phyloP scores from a whole-genome alignment of 2,113 vertebrate genomes.

The Romanogobio albipinnatus region DNA sequence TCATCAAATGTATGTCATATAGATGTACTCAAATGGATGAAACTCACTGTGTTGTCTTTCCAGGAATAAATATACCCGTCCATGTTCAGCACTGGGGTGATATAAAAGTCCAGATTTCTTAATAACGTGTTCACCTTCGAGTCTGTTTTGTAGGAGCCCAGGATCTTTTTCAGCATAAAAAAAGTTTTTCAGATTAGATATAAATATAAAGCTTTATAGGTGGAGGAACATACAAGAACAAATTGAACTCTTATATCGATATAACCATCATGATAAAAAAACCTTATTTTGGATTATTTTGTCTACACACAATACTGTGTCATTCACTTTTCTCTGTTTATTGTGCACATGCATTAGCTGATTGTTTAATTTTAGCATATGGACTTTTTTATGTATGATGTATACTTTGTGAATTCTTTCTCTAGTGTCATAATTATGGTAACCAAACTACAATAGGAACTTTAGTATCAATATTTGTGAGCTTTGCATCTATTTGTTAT shows the following conservation, averaged over 20 bases:
- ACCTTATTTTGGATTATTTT: too few species aligned
- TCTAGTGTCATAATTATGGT: too few species aligned
- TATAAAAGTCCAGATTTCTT: constrained; percentile 81
- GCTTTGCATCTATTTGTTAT: neutral
- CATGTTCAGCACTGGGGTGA: constrained; percentile 87
- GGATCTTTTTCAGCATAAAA: constrained; percentile 69
- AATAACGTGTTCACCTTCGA: constrained; percentile 73
- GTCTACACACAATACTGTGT: too few species aligned
- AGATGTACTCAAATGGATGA: neutral
- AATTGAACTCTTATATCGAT: neutral
- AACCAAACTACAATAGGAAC: neutral
- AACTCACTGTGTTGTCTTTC: constrained; percentile 71
- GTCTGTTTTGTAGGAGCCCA: constrained; percentile 77
- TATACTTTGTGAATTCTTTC: too few species aligned
- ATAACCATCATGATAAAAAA: neutral
- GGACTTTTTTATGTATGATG: too few species aligned
- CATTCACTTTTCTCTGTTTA: too few species aligned
- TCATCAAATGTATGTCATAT: neutral
- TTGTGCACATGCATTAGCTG: too few species aligned
- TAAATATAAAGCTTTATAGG: neutral
- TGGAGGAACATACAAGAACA: neutral
- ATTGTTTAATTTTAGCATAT: too few species aligned
- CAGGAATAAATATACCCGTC: constrained; percentile 85
- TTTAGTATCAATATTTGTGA: neutral
- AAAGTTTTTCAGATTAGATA: neutral